Conservation (phyloP, 2,797 vertebrate species). For the Potorous gilbertii region DNA sequence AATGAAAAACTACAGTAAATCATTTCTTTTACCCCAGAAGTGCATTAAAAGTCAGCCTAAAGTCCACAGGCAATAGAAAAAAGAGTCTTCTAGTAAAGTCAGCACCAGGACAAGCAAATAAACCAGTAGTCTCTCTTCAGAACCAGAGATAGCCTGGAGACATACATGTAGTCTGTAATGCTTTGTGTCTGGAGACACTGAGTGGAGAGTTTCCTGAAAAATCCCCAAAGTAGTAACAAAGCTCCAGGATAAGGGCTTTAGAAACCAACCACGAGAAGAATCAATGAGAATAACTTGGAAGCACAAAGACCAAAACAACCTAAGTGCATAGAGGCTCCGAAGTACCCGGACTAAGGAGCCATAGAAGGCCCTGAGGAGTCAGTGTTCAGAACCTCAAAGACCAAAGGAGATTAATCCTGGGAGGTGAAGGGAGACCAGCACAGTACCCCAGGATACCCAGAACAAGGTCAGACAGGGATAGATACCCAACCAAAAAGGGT, state of each 20-base stretch:
- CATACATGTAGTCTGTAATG: background rate
- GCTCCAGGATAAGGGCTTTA: background rate
- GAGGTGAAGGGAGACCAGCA: background rate
- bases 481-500: background rate
- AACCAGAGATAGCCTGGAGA: background rate
- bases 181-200: background rate
- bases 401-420: background rate
- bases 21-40: background rate
- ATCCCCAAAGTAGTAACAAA: background rate
- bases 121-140: background rate
- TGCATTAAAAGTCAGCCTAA: background rate
- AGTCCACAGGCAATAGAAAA: background rate
- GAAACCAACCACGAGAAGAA: background rate
- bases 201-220: background rate
- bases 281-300: background rate
- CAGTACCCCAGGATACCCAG: background rate
- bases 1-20: background rate
- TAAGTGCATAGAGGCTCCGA: background rate
- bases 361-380: background rate
- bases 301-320: background rate
- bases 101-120: background rate
- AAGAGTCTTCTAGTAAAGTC: background rate
- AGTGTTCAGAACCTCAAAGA: background rate
- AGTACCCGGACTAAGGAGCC: background rate
- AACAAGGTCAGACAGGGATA: background rate